Evolutionary conservation across 2,797 vertebrate genomes (phyloP), one percentile per base, ranked within the genome.

Genomic region (Fratercula arctica): DNA sequence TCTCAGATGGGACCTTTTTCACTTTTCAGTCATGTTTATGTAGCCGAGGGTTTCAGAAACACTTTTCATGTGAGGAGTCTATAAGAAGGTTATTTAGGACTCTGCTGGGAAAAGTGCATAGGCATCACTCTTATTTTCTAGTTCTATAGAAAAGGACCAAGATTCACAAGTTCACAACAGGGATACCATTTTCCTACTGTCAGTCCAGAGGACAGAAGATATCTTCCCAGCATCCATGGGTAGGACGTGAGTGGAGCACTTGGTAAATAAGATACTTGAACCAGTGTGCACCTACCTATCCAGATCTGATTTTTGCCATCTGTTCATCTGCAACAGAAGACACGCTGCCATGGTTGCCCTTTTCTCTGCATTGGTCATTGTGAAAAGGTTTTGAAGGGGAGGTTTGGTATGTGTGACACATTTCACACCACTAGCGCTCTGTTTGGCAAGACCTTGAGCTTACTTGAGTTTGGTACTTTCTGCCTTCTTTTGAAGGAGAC

Each of bases 351-450:
- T 66, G 1, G 0, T 66, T 75, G 5, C 10, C 81, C 25, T 81
- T 81, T 35, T 59, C 33, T 87, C 28, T 75, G 11, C 35, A 7
- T 5, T 70, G 10, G 2, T 73, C 19, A 54, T 8, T 69, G 11
- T 93, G 60, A 48, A 73, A 90, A 20, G 3, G 10, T 76, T 90
- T 72, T 76, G 35, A 84, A 75, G 43, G 35, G 56, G 28, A 70
- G 7, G 10, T 88, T 74, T 83, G 53, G 6, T 50, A 9, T 11
- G 16, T 46, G 5, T n/a, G 24, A 35, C 10, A 37, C 3, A 1
- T 76, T 53, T 43, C 17, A 51, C 0, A 2, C 15, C 23, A 25
- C 14, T 33, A 9, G 5, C 1, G 3, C 20, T 66, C 16, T 2
- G 6, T 48, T 18, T 21, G 20, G 13, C 60, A 85, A 77, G 61